These are phyloP conservation scores for Geothlypis trichas DNA, from an alignment of 2,113 vertebrate species.

Conservation along the genomic window DNA sequence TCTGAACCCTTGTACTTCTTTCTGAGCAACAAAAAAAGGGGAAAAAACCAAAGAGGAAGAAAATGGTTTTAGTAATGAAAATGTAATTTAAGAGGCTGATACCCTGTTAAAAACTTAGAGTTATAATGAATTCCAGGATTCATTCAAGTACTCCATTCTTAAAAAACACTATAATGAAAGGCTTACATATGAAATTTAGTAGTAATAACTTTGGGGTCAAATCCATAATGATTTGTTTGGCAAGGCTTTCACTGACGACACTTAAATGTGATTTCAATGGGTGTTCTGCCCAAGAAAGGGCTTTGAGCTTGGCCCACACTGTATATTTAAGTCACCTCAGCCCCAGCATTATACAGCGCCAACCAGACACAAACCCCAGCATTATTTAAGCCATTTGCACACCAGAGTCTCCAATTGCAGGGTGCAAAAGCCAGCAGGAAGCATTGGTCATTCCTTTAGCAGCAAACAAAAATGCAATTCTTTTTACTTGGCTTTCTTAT, in stretches of 20 bases:
- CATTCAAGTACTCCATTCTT: slow-evolving; percentile 6
- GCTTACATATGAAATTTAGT: slow-evolving; percentile 33
- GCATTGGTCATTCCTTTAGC: slow-evolving; percentile 54
- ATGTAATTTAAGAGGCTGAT: neutral
- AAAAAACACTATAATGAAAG: slow-evolving; percentile 53
- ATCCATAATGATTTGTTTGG: slow-evolving; percentile 35
- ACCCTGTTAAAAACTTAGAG: neutral
- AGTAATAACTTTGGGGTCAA: slow-evolving; percentile 52
- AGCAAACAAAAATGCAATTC: slow-evolving; percentile 66
- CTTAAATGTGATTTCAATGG: slow-evolving; percentile 41
- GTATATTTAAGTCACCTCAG: slow-evolving; percentile 45
- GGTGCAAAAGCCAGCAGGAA: slow-evolving; percentile 48
- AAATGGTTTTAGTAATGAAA: neutral
- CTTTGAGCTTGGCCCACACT: neutral
- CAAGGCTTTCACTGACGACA: slow-evolving; percentile 32
- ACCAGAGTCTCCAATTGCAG: slow-evolving; percentile 33
- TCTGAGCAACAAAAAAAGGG: neutral
- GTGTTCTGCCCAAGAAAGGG: slow-evolving; percentile 30
- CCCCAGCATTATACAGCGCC: slow-evolving; percentile 21
- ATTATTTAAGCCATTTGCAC: slow-evolving; percentile 39
- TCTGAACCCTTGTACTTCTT: neutral
- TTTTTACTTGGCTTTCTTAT: slow-evolving; percentile 62
- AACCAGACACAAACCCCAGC: slow-evolving; percentile 41
- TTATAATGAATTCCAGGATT: slow-evolving; percentile 38
- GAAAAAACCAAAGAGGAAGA: neutral